These are phyloP conservation scores for Passer domesticus DNA, from an alignment of 2,113 vertebrate species.

Conservation along the genomic window DNA sequence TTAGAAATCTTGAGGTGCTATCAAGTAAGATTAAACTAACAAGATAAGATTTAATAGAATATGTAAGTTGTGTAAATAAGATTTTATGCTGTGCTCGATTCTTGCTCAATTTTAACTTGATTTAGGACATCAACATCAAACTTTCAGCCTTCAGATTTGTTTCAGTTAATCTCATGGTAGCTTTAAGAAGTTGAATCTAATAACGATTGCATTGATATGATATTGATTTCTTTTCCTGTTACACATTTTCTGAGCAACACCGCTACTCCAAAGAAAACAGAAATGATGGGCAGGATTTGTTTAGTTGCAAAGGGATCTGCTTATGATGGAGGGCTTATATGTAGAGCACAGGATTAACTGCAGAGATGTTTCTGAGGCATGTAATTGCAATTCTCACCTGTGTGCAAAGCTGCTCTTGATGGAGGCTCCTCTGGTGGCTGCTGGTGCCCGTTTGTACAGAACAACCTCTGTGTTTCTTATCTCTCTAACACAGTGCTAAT, in stretches of 20 bases:
- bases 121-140: constrained; percentile 48
- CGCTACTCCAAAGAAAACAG: not conserved
- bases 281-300: not conserved
- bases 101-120: constrained; percentile 48
- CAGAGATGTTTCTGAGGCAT: not conserved
- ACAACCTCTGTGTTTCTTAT: not conserved
- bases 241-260: not conserved
- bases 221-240: constrained; percentile 8
- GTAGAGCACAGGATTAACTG: not conserved
- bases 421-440: not conserved
- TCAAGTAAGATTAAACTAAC: constrained; percentile 46
- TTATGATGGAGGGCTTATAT: not conserved
- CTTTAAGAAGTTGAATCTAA: constrained; percentile 30
- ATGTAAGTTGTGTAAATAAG: constrained; percentile 35
- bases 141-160: constrained; percentile 16
- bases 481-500: not conserved
- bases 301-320: not conserved
- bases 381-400: not conserved
- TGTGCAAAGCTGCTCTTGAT: not conserved
- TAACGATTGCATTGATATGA: not conserved
- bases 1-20: constrained; percentile 20
- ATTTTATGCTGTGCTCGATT: not conserved
- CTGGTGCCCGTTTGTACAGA: not conserved
- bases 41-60: constrained; percentile 42
- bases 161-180: constrained; percentile 46